A percentile compares a stretch with the other conserved stretches of the same genome.
Evolutionary conservation across 2,888 invertebrate species (phyloP).

Genomic region (Nowickia ferox): DNA sequence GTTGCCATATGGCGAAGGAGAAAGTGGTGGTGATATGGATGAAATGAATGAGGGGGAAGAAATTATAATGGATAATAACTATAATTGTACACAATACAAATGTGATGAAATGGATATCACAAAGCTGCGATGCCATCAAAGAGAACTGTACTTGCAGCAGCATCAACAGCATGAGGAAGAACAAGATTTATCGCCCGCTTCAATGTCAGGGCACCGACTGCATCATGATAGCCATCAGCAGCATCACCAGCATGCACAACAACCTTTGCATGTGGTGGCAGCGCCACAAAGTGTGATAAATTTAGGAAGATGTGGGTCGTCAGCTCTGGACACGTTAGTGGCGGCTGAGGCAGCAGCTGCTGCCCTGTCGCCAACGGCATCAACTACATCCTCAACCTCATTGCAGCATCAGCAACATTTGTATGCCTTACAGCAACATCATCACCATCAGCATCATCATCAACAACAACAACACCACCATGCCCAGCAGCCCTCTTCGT

Average conservation of each 20-base stretch:
- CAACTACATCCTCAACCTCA: slow-evolving; percentile 74
- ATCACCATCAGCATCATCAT: slow-evolving; percentile 60
- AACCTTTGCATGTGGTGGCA: slow-evolving; percentile 74
- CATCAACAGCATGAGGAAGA: slow-evolving; percentile 68
- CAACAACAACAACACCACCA: slow-evolving; percentile 66
- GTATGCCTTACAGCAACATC: slow-evolving; percentile 64
- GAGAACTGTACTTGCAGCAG: slow-evolving; percentile 74
- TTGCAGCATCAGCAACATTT: slow-evolving; percentile 72
- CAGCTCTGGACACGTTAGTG: slow-evolving; percentile 75
- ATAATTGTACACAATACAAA: slow-evolving; percentile 80
- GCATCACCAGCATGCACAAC: slow-evolving; percentile 72
- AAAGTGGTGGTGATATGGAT: slow-evolving; percentile 45
- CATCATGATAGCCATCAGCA: slow-evolving; percentile 66
- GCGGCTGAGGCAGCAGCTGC: slow-evolving; percentile 77
- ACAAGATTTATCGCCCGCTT: slow-evolving; percentile 72
- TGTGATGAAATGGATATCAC: slow-evolving; percentile 80
- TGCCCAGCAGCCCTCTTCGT: slow-evolving; percentile 32
- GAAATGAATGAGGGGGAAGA: slow-evolving; percentile 63
- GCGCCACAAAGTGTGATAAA: slow-evolving; percentile 78
- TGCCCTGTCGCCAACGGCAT: slow-evolving; percentile 77
- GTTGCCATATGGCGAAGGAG: slow-evolving; percentile 74
- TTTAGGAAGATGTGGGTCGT: slow-evolving; percentile 76
- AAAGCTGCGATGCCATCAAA: slow-evolving; percentile 79
- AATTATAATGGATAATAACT: slow-evolving; percentile 74
- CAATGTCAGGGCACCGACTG: slow-evolving; percentile 72